Base-by-base conservation (phyloP, 2,113 vertebrate species). In the Ranitomeya variabilis region DNA sequence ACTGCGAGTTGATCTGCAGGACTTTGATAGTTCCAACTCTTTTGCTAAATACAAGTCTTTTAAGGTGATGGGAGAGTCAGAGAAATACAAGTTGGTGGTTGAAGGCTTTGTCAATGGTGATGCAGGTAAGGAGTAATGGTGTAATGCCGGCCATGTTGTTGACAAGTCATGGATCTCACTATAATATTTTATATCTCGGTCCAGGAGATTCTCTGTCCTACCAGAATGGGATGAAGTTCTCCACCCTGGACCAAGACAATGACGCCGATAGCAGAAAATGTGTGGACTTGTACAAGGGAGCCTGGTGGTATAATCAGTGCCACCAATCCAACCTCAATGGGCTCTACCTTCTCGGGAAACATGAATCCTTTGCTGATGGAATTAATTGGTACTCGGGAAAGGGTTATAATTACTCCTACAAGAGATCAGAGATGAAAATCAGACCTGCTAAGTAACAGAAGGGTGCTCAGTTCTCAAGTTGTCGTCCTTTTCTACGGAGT, bases 41-140 rank as follows among this genome's bases (percentile, higher is more conserved):
- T 93, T 91, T 89, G 92, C 91, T 69, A 93, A 90, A 59, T 93
- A 92, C 0, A 0, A 74, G 3, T 91, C 88, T 0, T 92, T 93
- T 84, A 83, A 86, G 90, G 57, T 91, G 69, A 90, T 91, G 60
- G 91, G 89, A 88, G 90, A 93, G 84, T 71, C 86, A 73, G 87
- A 91, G 89, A 92, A 93, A 80, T 91, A 92, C 80, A 91, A 90
- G 64, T 82, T 92, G 2, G 11, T 92, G 31, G 82, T 91, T 71
- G 90, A 91, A 60, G 86, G 85, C 15, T 91, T 91, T 80, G 59
- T 88, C n/a, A 91, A 78, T 78, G 90, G 91, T 69, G 90, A 89
- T 0, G 89, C 90, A 0, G 91, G 91, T 92, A 83, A 90, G 89
- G 26, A 81, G 14, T 37, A 12, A 52, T 78, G 51, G n/a, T 73